A percentile compares a stretch with the other conserved stretches of the same genome.
phyloP scores from a whole-genome alignment of 2,797 vertebrate species.

The Cossypha polioptera region DNA sequence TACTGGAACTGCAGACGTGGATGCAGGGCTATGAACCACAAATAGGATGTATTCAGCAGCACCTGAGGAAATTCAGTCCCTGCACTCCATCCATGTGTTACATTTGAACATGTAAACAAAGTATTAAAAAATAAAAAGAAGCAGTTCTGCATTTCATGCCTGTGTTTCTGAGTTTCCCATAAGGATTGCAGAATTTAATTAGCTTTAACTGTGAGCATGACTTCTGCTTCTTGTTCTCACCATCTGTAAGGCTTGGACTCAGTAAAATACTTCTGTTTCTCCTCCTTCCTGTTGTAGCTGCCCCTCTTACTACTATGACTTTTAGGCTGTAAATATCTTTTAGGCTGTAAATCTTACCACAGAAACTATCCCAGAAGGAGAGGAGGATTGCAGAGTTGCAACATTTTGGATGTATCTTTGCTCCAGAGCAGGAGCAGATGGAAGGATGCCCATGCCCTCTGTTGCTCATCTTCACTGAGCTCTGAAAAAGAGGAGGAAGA shows the following conservation, averaged over 20 bases:
- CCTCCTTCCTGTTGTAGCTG: neutral
- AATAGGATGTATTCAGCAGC: neutral
- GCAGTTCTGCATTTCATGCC: neutral
- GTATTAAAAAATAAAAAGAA: neutral
- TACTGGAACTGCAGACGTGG: neutral
- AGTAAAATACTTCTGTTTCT: neutral
- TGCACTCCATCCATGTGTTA: neutral
- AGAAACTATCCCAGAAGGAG: neutral
- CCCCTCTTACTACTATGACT: neutral
- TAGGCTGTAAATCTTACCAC: neutral
- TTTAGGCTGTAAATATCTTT: no score
- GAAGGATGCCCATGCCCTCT: neutral
- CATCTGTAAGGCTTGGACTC: neutral
- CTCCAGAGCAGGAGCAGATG: neutral
- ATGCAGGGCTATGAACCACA: neutral
- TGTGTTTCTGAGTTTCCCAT: neutral
- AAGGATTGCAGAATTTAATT: neutral
- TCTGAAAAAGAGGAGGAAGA: neutral
- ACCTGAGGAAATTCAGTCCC: neutral
- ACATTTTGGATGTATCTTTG: neutral
- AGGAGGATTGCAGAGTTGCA: neutral
- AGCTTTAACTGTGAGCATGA: neutral
- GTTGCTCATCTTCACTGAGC: neutral
- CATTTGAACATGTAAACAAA: neutral
- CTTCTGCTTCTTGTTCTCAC: neutral